Evolutionary conservation across 2,797 vertebrate species (phyloP), one percentile per base, ranked within the genome.

Genomic region (Halcyon chelicuti): DNA sequence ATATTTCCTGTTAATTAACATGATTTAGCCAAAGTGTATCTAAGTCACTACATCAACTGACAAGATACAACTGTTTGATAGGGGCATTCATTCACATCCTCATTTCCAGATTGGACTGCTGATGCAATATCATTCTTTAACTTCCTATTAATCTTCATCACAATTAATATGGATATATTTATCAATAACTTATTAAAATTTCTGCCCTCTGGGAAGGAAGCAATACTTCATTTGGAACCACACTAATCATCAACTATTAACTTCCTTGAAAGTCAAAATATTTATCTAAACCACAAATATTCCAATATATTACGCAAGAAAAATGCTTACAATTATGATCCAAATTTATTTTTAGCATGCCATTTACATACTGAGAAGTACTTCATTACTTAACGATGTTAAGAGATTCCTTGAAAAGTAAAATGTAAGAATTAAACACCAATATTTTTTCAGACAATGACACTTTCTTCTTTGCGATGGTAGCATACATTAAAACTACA

Each of bases 1-100:
- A 51, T 22, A 40, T 65, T 80, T 79, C 88, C 87, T 96, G 74
- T 90, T 88, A 88, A 90, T 91, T 95, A 96, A 70, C 74, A 54
- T 68, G 81, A 92, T 89, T 90, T 94, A 77, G 44, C 61, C 76
- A 79, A 91, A 86, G 77, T 90, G 4, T 93, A 86, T 74, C 55
- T 55, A 91, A 87, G 49, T 88, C 19, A 22, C 72, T 62, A 2
- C 66, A 71, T 80, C 91, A 92, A 20, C 57, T 19, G 33, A 42
- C 12, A 57, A 37, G 89, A 94, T 20, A 20, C 52, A 73, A 46
- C 17, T 0, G 0, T 49, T 82, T 86, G 73, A 82, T 39, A 90
- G 63, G 51, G 37, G 51, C 52, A 74, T 42, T 71, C 52, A 73
- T 49, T 54, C 14, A 74, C 81, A 55, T 35, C 42, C 44, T 70